Conservation (phyloP, 2,888 invertebrate species). For the Synanthedon myopaeformis region DNA sequence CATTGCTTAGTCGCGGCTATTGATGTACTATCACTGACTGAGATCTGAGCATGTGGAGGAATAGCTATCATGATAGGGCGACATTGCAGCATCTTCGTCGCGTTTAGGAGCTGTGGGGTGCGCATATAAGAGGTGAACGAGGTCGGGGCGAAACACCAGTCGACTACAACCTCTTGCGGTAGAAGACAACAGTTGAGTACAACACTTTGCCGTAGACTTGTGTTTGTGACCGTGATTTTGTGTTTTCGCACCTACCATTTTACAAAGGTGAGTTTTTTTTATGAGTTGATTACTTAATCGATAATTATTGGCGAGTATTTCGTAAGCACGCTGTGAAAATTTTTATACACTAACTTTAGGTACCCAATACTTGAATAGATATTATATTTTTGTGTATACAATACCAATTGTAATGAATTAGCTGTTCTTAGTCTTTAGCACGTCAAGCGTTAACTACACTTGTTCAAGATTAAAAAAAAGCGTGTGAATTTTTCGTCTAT, state of each 20-base stretch:
- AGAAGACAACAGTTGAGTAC: conserved; percentile 33
- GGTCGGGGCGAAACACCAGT: conserved; percentile 53
- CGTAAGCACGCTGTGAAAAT: no score
- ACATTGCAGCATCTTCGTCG: conserved; percentile 46
- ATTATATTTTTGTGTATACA: no score
- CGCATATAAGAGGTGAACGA: conserved; percentile 45
- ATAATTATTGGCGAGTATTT: neutral
- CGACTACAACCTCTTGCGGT: conserved; percentile 21
- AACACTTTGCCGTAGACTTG: conserved; percentile 25
- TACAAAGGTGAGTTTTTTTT: conserved; percentile 34
- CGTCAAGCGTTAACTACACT: conserved; percentile 3
- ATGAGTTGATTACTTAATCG: conserved; percentile 3
- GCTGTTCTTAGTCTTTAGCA: conserved; percentile 1
- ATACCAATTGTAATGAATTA: no score
- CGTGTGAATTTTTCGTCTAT: conserved; percentile 26
- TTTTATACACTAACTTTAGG: no score
- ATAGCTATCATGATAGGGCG: conserved; percentile 41
- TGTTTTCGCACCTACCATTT: conserved; percentile 19
- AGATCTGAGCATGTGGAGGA: conserved; percentile 25
- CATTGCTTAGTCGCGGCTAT: conserved; percentile 30
- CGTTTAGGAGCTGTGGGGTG: conserved; percentile 39
- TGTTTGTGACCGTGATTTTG: conserved; percentile 40
- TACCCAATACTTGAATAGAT: no score
- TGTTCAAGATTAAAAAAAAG: conserved; percentile 19
- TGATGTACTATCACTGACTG: conserved; percentile 15